Base-by-base conservation (phyloP, 1,140 invertebrate species). In the Diorhabda carinulata region DNA sequence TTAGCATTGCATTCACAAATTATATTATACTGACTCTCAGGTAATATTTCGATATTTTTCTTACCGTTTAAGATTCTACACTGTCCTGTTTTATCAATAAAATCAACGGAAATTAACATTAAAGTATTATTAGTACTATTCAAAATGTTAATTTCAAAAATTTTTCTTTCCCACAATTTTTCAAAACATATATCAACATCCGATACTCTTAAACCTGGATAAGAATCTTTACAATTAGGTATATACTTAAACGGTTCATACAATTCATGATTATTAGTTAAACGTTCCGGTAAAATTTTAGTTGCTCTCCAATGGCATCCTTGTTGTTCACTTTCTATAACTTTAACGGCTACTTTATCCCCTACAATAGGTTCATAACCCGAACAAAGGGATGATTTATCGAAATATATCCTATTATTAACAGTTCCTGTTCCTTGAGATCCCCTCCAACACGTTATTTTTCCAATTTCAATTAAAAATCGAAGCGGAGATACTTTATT, bases 281-380 rank as follows among this genome's bases (percentile, higher is more conserved):
- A 41, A 52, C 57, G 47, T 25, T 76, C 72, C 41, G 83, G 82
- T 64, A 82, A 76, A 40, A 88, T 76, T 70, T 84, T 83, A 61
- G 89, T 69, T 25, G 87, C 87, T 67, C 89, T 80, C 88, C 88
- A 90, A n/a, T 71, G 79, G 68, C 79, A 85, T 3, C 70, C 64
- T 9, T 82, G 83, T 82, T 90, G 89, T 69, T 86, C 85, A 78
- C 89, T 91, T 80, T 91, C 89, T 70, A 91, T 88, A 41, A 85
- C 83, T 74, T 90, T 86, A 8, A 83, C 82, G 62, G 85, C 75
- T 9, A 89, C 86, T 80, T 83, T 84, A 72, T 88, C 86, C 8
- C 85, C 85, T 43, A 86, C 72, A 66, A 76, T 73, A 6, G 87
- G 87, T 63, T 84, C 72, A 70, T 86, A 86, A 6, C 84, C 84